Base-by-base conservation (phyloP, 2,888 invertebrate species). In the Anthophora plumipes region DNA sequence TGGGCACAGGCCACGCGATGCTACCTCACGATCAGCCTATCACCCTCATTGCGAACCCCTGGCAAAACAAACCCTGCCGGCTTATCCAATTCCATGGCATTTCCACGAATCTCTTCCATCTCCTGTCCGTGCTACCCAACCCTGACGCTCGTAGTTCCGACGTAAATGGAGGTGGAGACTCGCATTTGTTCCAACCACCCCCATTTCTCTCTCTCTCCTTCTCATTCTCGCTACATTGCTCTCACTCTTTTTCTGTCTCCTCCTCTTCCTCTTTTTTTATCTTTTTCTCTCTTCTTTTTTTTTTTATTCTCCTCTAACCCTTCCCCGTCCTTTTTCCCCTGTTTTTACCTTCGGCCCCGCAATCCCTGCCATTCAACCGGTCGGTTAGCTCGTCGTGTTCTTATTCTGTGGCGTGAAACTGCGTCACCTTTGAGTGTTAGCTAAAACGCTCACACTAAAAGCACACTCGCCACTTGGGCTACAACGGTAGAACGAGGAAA, bases 61-160 rank as follows among this genome's bases (percentile, higher is more conserved):
- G 88, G 85, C 84, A 85, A 89, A 88, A 90, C 88, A 89, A 89
- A 88, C 89, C 85, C 82, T 75, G 85, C 61, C 80, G 82, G 90
- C 87, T 90, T 90, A 90, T 90, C 90, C 90, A 89, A 91, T 91
- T 91, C 87, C 87, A 81, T 83, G 85, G 77, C 77, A 81, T 90
- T 90, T 90, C 87, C 88, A 88, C 88, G 89, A 91, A 91, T 89
- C 89, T 91, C 88, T 86, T 85, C 89, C 88, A 89, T 88, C 88
- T 87, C 81, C 79, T 80, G 73, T 69, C 79, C 57, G 80, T 79
- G 80, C 70, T 73, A 80, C 83, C 82, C 81, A 73, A 80, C 83
- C 85, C 80, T 72, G 77, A 80, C 81, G 77, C 74, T 78, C 77
- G 78, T 71, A 81, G 74, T 61, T 74, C 71, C 83, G 67, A 77